Evolutionary conservation across 1,140 invertebrate genomes (phyloP).

Genomic region (Pseudomyrmex cubaensis): DNA sequence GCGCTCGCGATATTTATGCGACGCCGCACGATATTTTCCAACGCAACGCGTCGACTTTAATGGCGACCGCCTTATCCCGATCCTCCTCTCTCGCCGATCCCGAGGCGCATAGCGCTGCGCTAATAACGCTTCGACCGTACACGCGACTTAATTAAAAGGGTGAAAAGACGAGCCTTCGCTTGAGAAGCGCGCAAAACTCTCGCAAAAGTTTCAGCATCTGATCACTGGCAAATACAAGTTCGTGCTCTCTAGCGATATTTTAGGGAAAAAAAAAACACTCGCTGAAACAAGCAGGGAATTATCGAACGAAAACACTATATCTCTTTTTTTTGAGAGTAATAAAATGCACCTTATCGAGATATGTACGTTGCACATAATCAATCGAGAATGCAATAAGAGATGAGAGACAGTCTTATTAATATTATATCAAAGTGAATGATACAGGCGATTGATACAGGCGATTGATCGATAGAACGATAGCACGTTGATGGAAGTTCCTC

Average conservation of each 20-base stretch:
- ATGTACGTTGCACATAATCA: neutral
- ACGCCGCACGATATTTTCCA: slow-evolving; percentile 74
- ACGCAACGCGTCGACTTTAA: slow-evolving; percentile 73
- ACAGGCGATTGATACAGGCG: neutral
- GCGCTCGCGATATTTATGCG: slow-evolving; percentile 75
- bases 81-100: slow-evolving; percentile 34
- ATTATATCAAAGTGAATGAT: neutral
- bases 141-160: slow-evolving; percentile 68
- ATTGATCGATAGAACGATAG: slow-evolving; percentile 35
- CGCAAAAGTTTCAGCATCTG: neutral
- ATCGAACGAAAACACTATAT: neutral
- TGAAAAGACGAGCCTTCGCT: slow-evolving; percentile 27
- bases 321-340: too few species aligned
- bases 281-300: neutral
- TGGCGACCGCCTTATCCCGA: slow-evolving; percentile 56
- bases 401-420: neutral
- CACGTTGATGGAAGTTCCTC: slow-evolving; percentile 23
- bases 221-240: slow-evolving; percentile 2
- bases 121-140: slow-evolving; percentile 68
- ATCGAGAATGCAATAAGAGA: too few species aligned
- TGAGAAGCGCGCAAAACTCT: slow-evolving; percentile 1
- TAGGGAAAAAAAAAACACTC: neutral
- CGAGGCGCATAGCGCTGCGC: slow-evolving; percentile 49
- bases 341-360: neutral
- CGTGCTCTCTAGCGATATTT: neutral